Evolutionary conservation across 2,113 vertebrate species (phyloP), one percentile per base, ranked within the genome.

Genomic region (Columba janthina): DNA sequence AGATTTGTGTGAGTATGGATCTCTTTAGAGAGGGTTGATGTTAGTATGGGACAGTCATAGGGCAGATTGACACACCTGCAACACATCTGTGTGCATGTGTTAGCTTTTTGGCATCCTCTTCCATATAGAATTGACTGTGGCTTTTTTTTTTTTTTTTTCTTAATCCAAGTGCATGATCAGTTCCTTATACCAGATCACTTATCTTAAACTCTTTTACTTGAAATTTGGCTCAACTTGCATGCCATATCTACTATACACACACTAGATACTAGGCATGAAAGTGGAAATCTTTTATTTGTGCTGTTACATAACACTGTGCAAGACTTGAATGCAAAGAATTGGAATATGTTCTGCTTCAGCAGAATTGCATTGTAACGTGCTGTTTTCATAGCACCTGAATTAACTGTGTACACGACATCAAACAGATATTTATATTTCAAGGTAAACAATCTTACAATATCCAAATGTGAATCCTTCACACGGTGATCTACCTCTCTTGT

Each of bases 41-140:
- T 61, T 48, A 40, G 12, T 2, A 7, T 81, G 44, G 18, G 61
- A 48, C 24, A 48, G 26, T 48, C 14, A 48, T 54, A 66, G 44
- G 6, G 18, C 14, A 3, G 4, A n/a, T 2, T 77, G 51, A 12
- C 28, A 28, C 10, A 44, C 6, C 19, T 94, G 54, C 16, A 83
- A 40, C 10, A 29, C 0, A 1, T 31, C 24, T 53, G 1, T 40
- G 24, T 62, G 19, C 0, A 0, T 46, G 12, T 34, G 36, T 36
- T 66, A 65, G 20, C 0, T 17, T 85, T 85, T 32, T 66, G 36
- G 11, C 12, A 60, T 40, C 12, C 56, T 76, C 22, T 38, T 86
- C n/a, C 14, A 7, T 7, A 12, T 2, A 69, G 91, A 64, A 67
- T 31, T 62, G 13, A n/a, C 15, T 81, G 12, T 42, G 9, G 40